Base-by-base conservation (phyloP, 1,140 invertebrate species). In the Ceratosolen solmsi region DNA sequence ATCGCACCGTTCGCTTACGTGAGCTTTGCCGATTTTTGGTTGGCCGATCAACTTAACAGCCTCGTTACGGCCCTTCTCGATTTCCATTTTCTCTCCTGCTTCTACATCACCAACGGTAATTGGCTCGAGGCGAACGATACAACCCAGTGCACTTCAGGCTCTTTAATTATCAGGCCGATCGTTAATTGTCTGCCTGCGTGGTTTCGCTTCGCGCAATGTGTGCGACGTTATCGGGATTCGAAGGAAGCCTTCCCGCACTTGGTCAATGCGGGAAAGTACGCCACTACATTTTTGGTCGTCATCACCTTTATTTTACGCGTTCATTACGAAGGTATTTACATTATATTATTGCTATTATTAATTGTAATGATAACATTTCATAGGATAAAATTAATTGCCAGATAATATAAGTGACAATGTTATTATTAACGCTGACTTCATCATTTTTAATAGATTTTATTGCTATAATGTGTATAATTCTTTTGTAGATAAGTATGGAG, bases 11-110 rank as follows among this genome's bases (percentile, higher is more conserved):
- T 99, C 87, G 96, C 97, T 84, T 96, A 97, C 87, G 99, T 99
- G 8, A 95, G 96, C 65, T 99, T 99, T 91, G 98, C 99, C 41
- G 99, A 99, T 92, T 99, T 99, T 94, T 99, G 99, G 99, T 94
- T 99, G 85, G 99, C 98, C 46, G 99, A 99, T 93, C 99, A 99
- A 90, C 93, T 99, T 84, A 99, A 99, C 88, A 99, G 97, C 83
- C 93, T 99, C 63, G 95, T 95, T 0, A 96, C 95, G 0, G 96
- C 97, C 2, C 94, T 99, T 78, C 91, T 98, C 2, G 99, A 99
- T 92, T 95, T 99, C 86, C 97, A 99, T 85, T 99, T 97, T 91
- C 94, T 99, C 77, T 90, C 97, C 5, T 96, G 96, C 81, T 97
- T 97, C 88, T 97, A 97, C 82, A 90, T 95, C 1, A 95, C 94